Percentiles rank a stretch among this genome's conserved stretches.
These are phyloP conservation scores for Scartelaos histophorus DNA, from an alignment of 2,113 vertebrate species.

Conservation along the genomic window DNA sequence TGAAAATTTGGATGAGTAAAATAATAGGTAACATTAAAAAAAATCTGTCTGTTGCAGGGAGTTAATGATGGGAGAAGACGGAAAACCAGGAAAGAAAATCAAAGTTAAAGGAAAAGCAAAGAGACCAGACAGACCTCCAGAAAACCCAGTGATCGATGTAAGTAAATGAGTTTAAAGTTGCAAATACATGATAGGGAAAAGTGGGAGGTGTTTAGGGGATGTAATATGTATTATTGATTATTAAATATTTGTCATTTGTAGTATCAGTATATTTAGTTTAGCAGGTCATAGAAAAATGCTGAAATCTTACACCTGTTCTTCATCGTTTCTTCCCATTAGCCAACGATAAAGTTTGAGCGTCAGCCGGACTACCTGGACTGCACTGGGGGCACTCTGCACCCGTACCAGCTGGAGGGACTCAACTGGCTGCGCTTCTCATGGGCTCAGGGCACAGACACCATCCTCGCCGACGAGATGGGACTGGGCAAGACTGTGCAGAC, in stretches of 20 bases:
- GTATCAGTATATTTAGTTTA: too few species aligned
- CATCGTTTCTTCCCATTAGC: constrained; percentile 64
- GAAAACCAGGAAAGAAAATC: constrained; percentile 90
- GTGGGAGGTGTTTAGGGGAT: too few species aligned
- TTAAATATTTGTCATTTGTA: too few species aligned
- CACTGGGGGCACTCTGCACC: constrained; percentile 90
- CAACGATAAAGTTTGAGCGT: constrained; percentile 95
- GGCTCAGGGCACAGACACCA: constrained; percentile 98
- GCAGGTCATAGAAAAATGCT: too few species aligned
- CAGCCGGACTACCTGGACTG: constrained; percentile 93
- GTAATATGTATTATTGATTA: too few species aligned
- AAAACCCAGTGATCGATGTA: constrained; percentile 93
- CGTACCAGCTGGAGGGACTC: constrained; percentile 95
- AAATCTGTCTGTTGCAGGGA: constrained; percentile 75
- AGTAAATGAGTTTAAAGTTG: constrained; percentile 49
- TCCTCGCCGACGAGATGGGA: constrained; percentile 97
- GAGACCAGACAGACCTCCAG: constrained; percentile 89
- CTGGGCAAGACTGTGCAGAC: constrained; percentile 97
- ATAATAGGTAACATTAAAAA: too few species aligned
- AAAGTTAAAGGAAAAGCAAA: constrained; percentile 87
- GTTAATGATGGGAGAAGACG: constrained; percentile 97
- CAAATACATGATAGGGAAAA: not conserved
- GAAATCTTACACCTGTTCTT: too few species aligned
- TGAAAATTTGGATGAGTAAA: too few species aligned
- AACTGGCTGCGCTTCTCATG: constrained; percentile 98